Conservation (phyloP, 2,888 invertebrate species). For the Melinaea menophilus region DNA sequence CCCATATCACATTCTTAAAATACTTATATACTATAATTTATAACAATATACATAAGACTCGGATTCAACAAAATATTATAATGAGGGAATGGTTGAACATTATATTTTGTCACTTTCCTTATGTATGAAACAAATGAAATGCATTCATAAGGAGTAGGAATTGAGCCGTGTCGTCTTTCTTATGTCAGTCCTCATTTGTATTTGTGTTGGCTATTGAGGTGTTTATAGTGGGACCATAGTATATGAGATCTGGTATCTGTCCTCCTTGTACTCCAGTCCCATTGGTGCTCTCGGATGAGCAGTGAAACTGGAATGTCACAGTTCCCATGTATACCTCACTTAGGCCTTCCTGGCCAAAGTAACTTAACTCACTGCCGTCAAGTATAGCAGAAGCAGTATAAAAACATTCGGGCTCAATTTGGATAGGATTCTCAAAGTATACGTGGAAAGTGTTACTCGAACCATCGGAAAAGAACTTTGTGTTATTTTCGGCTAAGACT, state of each 20-base stretch:
- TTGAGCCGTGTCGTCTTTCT: constrained; percentile 31
- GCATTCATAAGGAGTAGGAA: constrained; percentile 7
- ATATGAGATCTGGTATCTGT: constrained; percentile 97
- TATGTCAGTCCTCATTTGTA: constrained; percentile 73
- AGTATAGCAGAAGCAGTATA: constrained; percentile 97
- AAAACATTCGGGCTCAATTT: constrained; percentile 95
- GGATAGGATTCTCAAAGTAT: constrained; percentile 87
- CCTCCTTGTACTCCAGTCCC: constrained; percentile 98
- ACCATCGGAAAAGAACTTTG: constrained; percentile 97
- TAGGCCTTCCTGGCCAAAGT: constrained; percentile 98
- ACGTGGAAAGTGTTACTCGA: constrained; percentile 96
- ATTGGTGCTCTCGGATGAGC: constrained; percentile 97
- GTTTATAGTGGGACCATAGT: constrained; percentile 89
- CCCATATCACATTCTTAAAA: constrained; percentile 74
- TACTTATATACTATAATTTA: constrained; percentile 55
- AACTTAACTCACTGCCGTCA: constrained; percentile 95
- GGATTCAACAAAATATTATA: constrained; percentile 58
- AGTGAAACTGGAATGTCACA: constrained; percentile 98
- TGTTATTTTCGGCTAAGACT: constrained; percentile 92
- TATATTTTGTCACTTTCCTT: constrained; percentile 24
- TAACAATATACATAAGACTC: constrained; percentile 67
- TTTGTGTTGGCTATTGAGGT: constrained; percentile 59
- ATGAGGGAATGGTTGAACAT: constrained; percentile 57
- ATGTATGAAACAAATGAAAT: constrained; percentile 20
- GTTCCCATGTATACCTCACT: constrained; percentile 95